Base-by-base conservation (phyloP, 2,113 vertebrate genomes). In the Platycercus adscitus region DNA sequence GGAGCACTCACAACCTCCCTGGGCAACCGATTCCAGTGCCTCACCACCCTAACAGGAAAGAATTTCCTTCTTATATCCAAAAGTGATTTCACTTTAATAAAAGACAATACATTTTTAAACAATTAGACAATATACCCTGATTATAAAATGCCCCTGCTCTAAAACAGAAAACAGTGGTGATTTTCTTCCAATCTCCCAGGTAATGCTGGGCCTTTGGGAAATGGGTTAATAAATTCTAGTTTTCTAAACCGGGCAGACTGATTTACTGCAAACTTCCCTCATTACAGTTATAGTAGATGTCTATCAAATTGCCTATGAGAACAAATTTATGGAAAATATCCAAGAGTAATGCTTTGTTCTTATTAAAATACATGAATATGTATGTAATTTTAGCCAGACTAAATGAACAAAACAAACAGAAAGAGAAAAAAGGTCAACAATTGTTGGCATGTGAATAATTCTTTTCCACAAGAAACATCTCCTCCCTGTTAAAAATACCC, bases 281-380 rank as follows among this genome's bases (percentile, higher is more conserved):
- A 86, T 91, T 95, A 94, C 29, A 95, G 92, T 94, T 97, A 94
- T 13, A 96, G 93, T 43, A 95, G 85, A 91, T 96, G 96, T 84
- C 97, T 95, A 95, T 98, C 98, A 98, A 96, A 96, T 41, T 91
- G 91, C 93, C 97, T 97, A 96, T 95, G 96, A 98, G 95, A 94
- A 98, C 76, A 98, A 97, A 98, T 97, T 97, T 97, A 98, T 98
- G 97, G 97, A 98, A 98, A 98, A 97, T 93, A 98, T 97, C 96
- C 75, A 97, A 97, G 96, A 98, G 85, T 96, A 97, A 96, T 94
- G 96, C 96, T 97, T 97, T 96, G 93, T 96, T 98, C 97, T 97
- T 98, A 98, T 97, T 98, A 98, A 96, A 97, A 96, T 97, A 96
- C 92, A 98, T 98, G 97, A 98, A 98, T 98, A 98, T 98, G 97